Evolutionary conservation across 2,888 invertebrate species (phyloP).

Genomic region (Rotaria sp.): DNA sequence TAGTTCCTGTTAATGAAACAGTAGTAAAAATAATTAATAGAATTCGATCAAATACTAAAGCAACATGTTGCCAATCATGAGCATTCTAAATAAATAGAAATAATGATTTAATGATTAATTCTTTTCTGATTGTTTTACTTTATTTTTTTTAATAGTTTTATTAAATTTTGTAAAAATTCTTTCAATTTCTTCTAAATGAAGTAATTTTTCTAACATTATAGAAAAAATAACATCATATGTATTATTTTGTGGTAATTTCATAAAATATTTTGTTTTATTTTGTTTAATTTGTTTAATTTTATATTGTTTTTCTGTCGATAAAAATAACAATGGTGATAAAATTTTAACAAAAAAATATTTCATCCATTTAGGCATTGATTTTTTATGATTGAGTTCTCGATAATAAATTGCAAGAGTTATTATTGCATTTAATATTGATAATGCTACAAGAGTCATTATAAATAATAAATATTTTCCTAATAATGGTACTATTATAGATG

Average conservation of each 20-base stretch:
- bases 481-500: constrained; percentile 69
- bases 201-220: background rate
- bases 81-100: constrained; percentile 36
- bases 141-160: background rate
- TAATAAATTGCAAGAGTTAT: constrained; percentile 93
- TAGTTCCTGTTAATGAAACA: background rate
- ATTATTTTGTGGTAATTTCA: background rate
- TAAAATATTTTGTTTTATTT: background rate
- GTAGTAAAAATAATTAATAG: constrained; percentile 44
- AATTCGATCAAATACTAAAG: constrained; percentile 49
- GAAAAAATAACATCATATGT: background rate
- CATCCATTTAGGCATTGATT: constrained; percentile 89
- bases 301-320: background rate
- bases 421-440: constrained; percentile 89
- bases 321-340: constrained; percentile 64
- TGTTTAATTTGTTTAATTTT: background rate
- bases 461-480: constrained; percentile 79
- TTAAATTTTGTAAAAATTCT: background rate
- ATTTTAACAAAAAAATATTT: constrained; percentile 86
- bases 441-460: constrained; percentile 94
- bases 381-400: constrained; percentile 57
- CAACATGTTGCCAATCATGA: constrained; percentile 50
- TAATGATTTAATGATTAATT: background rate
- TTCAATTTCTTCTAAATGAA: background rate
- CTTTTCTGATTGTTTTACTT: background rate